These are phyloP conservation scores for Belgica antarctica DNA, from an alignment of 2,888 invertebrate species.

Conservation along the genomic window DNA sequence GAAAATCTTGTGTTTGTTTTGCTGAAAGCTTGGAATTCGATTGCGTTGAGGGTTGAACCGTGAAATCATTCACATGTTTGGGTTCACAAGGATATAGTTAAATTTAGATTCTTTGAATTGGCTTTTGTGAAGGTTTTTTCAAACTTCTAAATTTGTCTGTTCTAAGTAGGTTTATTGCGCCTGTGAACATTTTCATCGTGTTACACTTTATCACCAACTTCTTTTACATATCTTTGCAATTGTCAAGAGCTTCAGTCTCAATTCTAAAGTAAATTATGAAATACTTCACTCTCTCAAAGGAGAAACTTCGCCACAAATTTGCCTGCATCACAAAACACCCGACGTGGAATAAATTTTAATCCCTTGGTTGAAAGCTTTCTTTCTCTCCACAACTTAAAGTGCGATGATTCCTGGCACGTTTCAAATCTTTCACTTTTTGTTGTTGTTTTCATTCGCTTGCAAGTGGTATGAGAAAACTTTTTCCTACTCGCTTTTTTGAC, in stretches of 20 bases:
- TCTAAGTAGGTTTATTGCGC: no score
- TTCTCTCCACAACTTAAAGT: neutral
- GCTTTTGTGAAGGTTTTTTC: neutral
- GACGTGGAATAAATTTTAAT: neutral
- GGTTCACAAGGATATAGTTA: no score
- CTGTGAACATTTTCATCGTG: no score
- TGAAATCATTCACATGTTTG: no score
- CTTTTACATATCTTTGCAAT: no score
- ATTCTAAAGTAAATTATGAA: conserved; percentile 10
- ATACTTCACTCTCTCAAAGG: neutral
- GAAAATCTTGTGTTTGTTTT: no score
- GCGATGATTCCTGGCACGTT: conserved; percentile 5
- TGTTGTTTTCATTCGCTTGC: neutral
- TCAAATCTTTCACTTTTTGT: conserved; percentile 2
- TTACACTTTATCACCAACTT: no score
- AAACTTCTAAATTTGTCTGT: no score
- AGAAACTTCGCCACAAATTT: neutral
- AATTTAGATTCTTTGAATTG: no score
- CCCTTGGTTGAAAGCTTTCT: neutral
- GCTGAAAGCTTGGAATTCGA: no score
- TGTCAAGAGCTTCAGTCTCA: neutral
- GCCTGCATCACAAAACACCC: neutral
- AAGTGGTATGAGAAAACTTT: neutral
- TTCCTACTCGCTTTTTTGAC: neutral
- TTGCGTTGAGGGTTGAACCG: no score